Base-by-base conservation (phyloP, 2,113 vertebrate genomes). In the Ameiurus melas region DNA sequence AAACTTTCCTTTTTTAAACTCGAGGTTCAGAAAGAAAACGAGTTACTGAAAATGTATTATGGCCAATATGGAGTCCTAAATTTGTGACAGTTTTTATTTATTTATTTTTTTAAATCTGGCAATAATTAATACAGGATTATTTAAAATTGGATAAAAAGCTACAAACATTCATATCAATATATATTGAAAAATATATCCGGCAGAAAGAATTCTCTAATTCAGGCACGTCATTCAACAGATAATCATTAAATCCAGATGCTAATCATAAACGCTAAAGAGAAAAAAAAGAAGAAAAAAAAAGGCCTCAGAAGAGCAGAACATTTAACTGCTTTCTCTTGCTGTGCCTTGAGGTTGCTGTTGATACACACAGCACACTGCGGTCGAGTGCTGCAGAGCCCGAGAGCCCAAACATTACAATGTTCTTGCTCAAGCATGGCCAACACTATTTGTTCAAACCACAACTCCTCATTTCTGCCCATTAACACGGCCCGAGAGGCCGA, bases 401-500 rank as follows among this genome's bases (percentile, higher is more conserved):
- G 10, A 84, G 93, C 91, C 92, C 93, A 90, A 84, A 90, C 87
- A 89, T 80, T 87, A 91, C 91, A 90, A 90, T 90, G 53, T 86
- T 87, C 79, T 90, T 90, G 92, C 87, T 88, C 78, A 84, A 92
- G 91, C 77, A 19, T 89, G 89, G 91, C 91, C 89, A 89, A 92
- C 90, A 80, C 81, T 85, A 92, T 91, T 94, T 92, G 93, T 84
- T n/a, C 92, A 83, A 88, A 93, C 93, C 93, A 1, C 94, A 94
- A 88, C 13, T 85, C 86, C 81, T 83, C 75, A 51, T 88, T 90
- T 68, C 80, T 53, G 70, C 64, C 71, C 30, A 81, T 77, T 73
- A 33, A 88, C 83, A 60, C 33, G 62, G 66, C 39, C 17, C 79
- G 86, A 85, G 89, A 85, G 91, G 89, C 87, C 47, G 27, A 51